Evolutionary conservation across 2,113 vertebrate species (phyloP).

Genomic region (Psilopsiagon aymara): DNA sequence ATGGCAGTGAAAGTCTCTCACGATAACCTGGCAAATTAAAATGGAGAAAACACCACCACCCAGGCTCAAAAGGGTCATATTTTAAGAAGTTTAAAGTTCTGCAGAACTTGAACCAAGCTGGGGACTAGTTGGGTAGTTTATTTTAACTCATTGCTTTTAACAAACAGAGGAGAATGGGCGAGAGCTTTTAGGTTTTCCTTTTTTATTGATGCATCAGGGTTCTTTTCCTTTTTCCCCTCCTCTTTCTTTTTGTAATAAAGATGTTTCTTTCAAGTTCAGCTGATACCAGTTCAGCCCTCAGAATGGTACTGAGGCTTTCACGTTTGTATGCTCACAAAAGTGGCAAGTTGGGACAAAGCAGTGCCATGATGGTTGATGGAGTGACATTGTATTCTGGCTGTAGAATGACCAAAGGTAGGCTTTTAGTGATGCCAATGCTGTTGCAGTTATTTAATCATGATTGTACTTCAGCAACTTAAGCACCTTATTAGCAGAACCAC

Average conservation of each 20-base stretch:
- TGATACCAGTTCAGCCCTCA: background rate
- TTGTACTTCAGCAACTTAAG: background rate
- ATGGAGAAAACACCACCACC: background rate
- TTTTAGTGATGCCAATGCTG: background rate
- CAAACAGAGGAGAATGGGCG: background rate
- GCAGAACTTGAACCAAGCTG: background rate
- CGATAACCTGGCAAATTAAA: background rate
- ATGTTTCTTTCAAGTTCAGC: background rate
- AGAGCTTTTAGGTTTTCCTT: background rate
- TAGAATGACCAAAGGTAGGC: background rate
- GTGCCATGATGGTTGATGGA: background rate
- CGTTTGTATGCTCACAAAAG: background rate
- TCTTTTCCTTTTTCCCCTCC: background rate
- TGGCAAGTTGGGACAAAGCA: background rate
- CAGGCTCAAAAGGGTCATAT: background rate
- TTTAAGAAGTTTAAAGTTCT: background rate
- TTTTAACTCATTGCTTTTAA: background rate
- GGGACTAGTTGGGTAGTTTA: background rate
- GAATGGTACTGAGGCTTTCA: background rate
- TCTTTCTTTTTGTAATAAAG: background rate
- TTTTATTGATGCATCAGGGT: background rate
- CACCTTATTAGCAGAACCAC: background rate
- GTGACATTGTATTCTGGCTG: background rate
- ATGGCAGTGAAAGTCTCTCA: background rate
- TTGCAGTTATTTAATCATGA: background rate